A percentile compares a stretch with the other conserved stretches of the same genome.
Conservation (phyloP, 2,797 vertebrate genomes). For the Sebastiscus tertius region DNA sequence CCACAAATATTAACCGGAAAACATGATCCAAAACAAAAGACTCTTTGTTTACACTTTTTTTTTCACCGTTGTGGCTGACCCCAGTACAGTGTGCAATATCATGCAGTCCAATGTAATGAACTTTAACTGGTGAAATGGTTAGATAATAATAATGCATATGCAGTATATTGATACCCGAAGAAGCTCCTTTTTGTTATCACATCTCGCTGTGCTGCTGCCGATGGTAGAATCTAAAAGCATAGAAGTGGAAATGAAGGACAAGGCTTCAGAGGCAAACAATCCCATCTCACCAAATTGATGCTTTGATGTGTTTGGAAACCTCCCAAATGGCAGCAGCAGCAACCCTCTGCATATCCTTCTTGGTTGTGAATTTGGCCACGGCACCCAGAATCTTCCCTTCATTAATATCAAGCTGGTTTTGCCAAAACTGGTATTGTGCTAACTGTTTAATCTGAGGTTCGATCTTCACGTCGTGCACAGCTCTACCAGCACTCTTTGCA, state of each 20-base stretch:
- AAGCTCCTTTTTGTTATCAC: not conserved
- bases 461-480: not conserved
- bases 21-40: not conserved
- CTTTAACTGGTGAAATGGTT: not conserved
- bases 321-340: conserved; percentile 39
- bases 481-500: not conserved
- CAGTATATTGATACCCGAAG: not conserved
- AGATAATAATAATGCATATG: not conserved
- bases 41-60: not conserved
- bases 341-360: conserved; percentile 13
- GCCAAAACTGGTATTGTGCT: conserved; percentile 7
- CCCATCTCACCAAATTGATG: conserved; percentile 48
- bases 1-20: not conserved
- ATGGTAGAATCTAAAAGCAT: conserved; percentile 22
- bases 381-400: conserved; percentile 7
- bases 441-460: conserved; percentile 5
- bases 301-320: conserved; percentile 58
- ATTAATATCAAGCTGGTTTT: conserved; percentile 3
- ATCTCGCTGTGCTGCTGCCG: not conserved
- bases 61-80: not conserved
- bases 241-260: conserved; percentile 26
- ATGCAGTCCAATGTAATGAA: not conserved
- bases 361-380: conserved; percentile 45
- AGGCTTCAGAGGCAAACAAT: conserved; percentile 41
- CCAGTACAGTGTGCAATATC: not conserved